These are phyloP conservation scores for Drosophila affinis DNA, from an alignment of 2,888 invertebrate species.

Conservation along the genomic window DNA sequence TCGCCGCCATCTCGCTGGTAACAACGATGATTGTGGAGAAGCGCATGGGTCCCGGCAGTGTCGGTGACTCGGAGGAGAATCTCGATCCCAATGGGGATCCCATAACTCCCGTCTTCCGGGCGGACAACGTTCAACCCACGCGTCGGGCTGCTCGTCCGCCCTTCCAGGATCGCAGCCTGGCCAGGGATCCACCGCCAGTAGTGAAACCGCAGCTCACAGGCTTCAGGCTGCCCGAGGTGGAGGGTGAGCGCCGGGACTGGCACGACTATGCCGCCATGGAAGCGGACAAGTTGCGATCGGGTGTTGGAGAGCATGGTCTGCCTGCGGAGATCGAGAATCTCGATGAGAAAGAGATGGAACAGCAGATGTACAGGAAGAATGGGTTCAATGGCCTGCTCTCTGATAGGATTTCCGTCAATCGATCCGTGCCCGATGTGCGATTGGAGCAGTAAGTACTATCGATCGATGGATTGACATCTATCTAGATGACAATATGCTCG, in stretches of 20 bases:
- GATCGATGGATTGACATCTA: background rate
- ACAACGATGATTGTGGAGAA: conserved; percentile 69
- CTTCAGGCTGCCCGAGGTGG: conserved; percentile 65
- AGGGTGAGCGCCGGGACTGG: conserved; percentile 89
- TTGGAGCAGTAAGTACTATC: conserved; percentile 84
- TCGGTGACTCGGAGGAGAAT: conserved; percentile 27
- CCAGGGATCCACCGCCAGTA: conserved; percentile 17
- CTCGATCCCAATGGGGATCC: conserved; percentile 75
- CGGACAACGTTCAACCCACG: conserved; percentile 48
- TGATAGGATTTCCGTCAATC: conserved; percentile 94
- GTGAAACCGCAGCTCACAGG: conserved; percentile 16
- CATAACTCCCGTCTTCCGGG: conserved; percentile 62
- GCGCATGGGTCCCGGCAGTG: conserved; percentile 32
- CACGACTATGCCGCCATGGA: conserved; percentile 88
- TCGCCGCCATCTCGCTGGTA: conserved; percentile 60
- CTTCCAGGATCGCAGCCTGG: conserved; percentile 65
- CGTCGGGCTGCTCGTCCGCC: conserved; percentile 71
- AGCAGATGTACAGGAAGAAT: conserved; percentile 91
- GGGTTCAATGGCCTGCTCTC: conserved; percentile 97
- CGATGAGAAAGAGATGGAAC: conserved; percentile 85
- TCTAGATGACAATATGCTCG: too few relatives aligned
- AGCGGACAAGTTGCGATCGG: conserved; percentile 86
- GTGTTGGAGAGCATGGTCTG: conserved; percentile 90
- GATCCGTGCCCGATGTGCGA: conserved; percentile 91
- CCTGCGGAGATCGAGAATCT: conserved; percentile 87